Base-by-base conservation (phyloP, 2,888 invertebrate species). In the Cephonodes hylas region DNA sequence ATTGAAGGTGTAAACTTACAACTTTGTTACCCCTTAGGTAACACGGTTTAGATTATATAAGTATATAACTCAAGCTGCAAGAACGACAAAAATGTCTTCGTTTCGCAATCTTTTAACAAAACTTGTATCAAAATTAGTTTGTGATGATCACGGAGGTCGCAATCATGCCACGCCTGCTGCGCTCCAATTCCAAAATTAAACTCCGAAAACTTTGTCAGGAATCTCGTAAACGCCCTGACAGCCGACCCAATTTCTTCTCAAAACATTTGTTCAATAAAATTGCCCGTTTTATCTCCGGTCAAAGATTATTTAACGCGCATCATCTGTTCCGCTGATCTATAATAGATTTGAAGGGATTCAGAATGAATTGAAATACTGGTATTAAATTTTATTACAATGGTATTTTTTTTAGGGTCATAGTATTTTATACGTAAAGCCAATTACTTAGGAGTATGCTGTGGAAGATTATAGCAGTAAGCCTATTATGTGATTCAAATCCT, bases 211-310 rank as follows among this genome's bases (percentile, higher is more conserved):
- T 53, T 60, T 42, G 53, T 60, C 25, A 42, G 42, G 31, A 27
- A 53, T 53, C 25, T 53, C 38, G 48, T 60, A 66, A 67, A 64
- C 64, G 59, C 56, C 64, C 64, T 44, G 59, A 27, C 62, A 64
- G 63, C 34, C 64, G 67, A 64, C 70, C 70, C 60, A 58, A 67
- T 67, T 68, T 48, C 61, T 59, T 61, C 63, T 62, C 27, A 62
- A 63, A 61, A 63, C 53, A 57, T 65, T 64, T 65, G 61, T 67
- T 67, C 64, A 66, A 62, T 66, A 58, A 65, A 64, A 58, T 57
- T 61, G 31, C 44, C 48, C 53, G 42, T 59, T 42, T 48, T 7
- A 27, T 53, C 48, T 48, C 31, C 3, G 15, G 25, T 20, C 38
- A 42, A 48, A 48, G 34, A 38, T 59, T 45, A 23, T 34, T 38